phyloP scores from a whole-genome alignment of 2,888 invertebrate genomes.

The Lasioglossum vierecki region DNA sequence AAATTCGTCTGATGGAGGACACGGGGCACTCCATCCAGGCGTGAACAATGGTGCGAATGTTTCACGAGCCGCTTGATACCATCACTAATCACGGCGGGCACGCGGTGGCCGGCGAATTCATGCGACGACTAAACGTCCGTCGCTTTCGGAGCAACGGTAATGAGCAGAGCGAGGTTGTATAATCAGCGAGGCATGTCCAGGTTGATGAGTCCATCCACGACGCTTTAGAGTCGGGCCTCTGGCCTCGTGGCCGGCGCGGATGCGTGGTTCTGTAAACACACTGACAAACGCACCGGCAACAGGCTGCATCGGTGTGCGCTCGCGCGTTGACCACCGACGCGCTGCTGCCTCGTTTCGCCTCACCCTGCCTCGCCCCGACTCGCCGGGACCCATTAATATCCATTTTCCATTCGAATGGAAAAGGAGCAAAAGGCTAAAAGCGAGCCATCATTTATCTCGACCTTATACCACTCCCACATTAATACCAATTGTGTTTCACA shows the following conservation, averaged over 20 bases:
- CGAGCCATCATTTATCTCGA: slow-evolving; percentile 79
- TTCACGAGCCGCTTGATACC: slow-evolving; percentile 36
- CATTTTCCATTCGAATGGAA: slow-evolving; percentile 75
- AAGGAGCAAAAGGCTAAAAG: slow-evolving; percentile 76
- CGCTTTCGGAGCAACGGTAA: slow-evolving; percentile 65
- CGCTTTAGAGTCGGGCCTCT: slow-evolving; percentile 45
- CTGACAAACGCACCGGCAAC: slow-evolving; percentile 50
- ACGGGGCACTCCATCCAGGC: not conserved
- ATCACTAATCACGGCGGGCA: slow-evolving; percentile 43
- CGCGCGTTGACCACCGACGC: slow-evolving; percentile 66
- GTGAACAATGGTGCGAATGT: not conserved
- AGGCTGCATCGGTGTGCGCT: slow-evolving; percentile 27
- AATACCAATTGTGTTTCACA: slow-evolving; percentile 80
- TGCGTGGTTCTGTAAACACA: slow-evolving; percentile 32
- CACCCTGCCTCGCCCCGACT: slow-evolving; percentile 15
- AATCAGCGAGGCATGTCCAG: slow-evolving; percentile 66
- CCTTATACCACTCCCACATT: slow-evolving; percentile 75
- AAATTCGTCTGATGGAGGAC: not conserved
- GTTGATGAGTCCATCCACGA: slow-evolving; percentile 69
- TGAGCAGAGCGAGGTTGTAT: slow-evolving; percentile 62
- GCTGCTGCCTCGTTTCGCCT: slow-evolving; percentile 3
- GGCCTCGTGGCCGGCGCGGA: slow-evolving; percentile 41
- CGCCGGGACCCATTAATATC: slow-evolving; percentile 77
- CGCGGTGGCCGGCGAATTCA: slow-evolving; percentile 26
- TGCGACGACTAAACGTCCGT: slow-evolving; percentile 50